A percentile compares a stretch with the other conserved stretches of the same genome.
phyloP scores from a whole-genome alignment of 2,797 vertebrate genomes.

The Peromyscus nudipes region DNA sequence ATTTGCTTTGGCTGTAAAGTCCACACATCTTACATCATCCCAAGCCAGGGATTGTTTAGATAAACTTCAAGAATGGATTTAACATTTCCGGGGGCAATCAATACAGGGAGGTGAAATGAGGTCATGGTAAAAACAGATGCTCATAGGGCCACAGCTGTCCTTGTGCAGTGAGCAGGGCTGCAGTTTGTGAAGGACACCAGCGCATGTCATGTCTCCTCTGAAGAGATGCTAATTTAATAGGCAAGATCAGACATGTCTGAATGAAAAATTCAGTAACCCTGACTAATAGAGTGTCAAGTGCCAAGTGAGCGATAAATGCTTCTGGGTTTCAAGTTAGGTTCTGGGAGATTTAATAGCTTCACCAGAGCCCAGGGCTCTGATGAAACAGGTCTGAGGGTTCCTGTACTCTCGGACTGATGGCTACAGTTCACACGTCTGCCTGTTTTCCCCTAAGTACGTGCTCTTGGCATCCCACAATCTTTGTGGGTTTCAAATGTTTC shows the following conservation, averaged over 20 bases:
- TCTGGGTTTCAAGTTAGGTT: background rate
- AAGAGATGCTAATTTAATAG: slow-evolving; percentile 31
- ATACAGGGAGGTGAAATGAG: background rate
- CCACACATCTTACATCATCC: background rate
- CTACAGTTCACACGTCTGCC: background rate
- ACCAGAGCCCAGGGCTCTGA: background rate
- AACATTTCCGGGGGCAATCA: background rate
- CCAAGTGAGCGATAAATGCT: background rate
- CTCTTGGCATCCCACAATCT: background rate
- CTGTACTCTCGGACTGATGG: background rate
- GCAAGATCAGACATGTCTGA: background rate
- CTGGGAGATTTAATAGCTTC: slow-evolving; percentile 5
- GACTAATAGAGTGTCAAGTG: background rate
- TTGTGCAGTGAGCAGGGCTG: background rate
- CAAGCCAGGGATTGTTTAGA: background rate
- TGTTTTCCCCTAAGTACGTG: background rate
- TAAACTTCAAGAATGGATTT: background rate
- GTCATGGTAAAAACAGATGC: background rate
- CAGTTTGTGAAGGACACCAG: background rate
- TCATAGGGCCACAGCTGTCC: background rate
- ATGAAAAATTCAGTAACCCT: slow-evolving; percentile 24
- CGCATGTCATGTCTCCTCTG: background rate
- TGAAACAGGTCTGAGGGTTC: background rate
- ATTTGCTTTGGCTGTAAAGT: background rate
- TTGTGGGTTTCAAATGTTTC: background rate